A percentile compares a stretch with the other conserved stretches of the same genome.
These are phyloP conservation scores for Drosophila fungiperda DNA, from an alignment of 2,888 invertebrate genomes.

Conservation along the genomic window DNA sequence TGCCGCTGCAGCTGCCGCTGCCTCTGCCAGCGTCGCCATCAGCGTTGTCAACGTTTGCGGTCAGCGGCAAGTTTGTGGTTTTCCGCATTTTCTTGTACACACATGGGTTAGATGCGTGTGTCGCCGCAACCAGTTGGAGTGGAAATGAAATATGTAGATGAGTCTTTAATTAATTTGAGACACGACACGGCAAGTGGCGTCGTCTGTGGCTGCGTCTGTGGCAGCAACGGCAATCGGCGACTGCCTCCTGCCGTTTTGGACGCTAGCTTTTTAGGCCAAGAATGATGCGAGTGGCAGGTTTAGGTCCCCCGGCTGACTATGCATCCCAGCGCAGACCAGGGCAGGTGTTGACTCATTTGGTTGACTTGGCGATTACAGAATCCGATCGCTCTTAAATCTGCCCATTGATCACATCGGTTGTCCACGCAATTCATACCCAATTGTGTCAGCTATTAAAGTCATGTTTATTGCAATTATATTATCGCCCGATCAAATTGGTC, in stretches of 20 bases:
- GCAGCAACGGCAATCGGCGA: conserved; percentile 33
- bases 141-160: conserved; percentile 81
- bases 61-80: conserved; percentile 62
- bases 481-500: conserved; percentile 22
- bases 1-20: conserved; percentile 21
- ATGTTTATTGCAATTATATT: conserved; percentile 16
- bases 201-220: conserved; percentile 65
- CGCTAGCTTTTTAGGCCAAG: conserved; percentile 71
- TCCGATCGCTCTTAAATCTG: conserved; percentile 49
- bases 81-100: conserved; percentile 71
- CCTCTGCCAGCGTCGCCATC: conserved; percentile 28
- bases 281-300: conserved; percentile 26
- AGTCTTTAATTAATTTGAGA: conserved; percentile 81
- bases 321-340: conserved; percentile 3
- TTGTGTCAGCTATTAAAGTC: conserved; percentile 19
- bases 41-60: conserved; percentile 58
- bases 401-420: conserved; percentile 66
- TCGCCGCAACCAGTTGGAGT: conserved; percentile 73
- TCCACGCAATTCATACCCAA: conserved; percentile 5
- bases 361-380: conserved; percentile 64
- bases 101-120: conserved; percentile 8
- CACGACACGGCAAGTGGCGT: conserved; percentile 81
- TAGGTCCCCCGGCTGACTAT: conserved; percentile 31
- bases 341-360: conserved; percentile 77
- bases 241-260: conserved; percentile 64